phyloP scores from a whole-genome alignment of 2,888 invertebrate species.

The Aphidoletes aphidimyza region DNA sequence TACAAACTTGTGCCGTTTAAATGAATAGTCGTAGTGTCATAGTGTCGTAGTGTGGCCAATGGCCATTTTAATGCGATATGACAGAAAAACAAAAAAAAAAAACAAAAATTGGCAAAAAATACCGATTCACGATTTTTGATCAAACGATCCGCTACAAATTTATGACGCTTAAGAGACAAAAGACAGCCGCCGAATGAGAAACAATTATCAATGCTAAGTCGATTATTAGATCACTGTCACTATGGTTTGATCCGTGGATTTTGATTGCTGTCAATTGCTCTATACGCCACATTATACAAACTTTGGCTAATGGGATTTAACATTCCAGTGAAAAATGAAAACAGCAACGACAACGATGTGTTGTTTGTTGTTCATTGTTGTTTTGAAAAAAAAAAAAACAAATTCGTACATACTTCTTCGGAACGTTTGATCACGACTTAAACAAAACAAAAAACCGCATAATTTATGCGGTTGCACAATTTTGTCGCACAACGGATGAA shows the following conservation, averaged over 20 bases:
- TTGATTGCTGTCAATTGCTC: neutral
- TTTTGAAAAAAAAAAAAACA: too few relatives aligned
- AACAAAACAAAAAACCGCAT: too few relatives aligned
- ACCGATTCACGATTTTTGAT: neutral
- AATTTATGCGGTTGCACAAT: too few relatives aligned
- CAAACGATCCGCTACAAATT: neutral
- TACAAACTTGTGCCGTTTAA: too few relatives aligned
- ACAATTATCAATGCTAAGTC: slow-evolving; percentile 42
- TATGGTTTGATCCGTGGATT: neutral
- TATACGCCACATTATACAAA: neutral
- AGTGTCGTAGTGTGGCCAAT: too few relatives aligned
- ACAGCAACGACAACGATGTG: neutral
- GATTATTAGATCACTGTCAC: slow-evolving; percentile 51
- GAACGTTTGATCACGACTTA: neutral
- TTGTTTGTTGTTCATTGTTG: neutral
- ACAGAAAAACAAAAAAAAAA: neutral
- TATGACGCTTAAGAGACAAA: neutral
- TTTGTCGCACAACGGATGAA: neutral
- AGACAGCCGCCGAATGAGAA: neutral
- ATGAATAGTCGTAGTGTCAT: too few relatives aligned
- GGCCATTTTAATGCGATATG: neutral
- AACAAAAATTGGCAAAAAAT: too few relatives aligned
- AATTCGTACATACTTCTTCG: too few relatives aligned
- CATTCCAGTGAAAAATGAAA: neutral
- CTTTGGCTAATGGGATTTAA: slow-evolving; percentile 21